Evolutionary conservation across 2,888 invertebrate genomes (phyloP), one percentile per base, ranked within the genome.

Genomic region (Uropetala carovei): DNA sequence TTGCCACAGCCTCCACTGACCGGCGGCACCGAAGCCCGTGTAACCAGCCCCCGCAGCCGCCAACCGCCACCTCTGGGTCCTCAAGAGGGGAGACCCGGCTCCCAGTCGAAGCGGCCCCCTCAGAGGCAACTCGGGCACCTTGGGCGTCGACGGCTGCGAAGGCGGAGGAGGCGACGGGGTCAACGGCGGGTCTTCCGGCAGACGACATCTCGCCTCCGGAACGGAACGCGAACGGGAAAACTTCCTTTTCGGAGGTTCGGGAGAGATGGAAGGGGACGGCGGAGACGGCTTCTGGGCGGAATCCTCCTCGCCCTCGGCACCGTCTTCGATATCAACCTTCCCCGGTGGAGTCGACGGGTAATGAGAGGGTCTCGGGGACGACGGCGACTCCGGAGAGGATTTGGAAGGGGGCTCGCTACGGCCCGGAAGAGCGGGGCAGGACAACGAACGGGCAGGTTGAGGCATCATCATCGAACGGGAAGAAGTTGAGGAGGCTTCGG

Each of bases 1-100:
- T 56, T 92, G 92, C 92, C 92, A 92, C 68, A 92, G 27, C 57
- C 92, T 64, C 58, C 92, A 89, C 89, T 89, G 89, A 11, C 89
- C 89, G n/a, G 89, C 89, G 43, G 89, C 64, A 11, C 89, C 89
- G 64, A 89, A 89, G 64, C 89, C 89, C 16, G 89, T 16, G 89
- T 89, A 89, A 7, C 89, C 89, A 0, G 89, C 89, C 59, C 89
- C 89, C 64, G 89, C 89, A 8, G 89, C 89, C n/a, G 89, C 89
- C 89, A 89, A 13, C 43, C 89, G 58, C 89, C 89, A 89, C 18
- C 89, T 30, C n/a, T 64, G 89, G 89, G 43, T 89, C 89, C 89
- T 30, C 64, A 89, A n/a, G 89, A 89, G 89, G 60, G 89, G 89
- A 27, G 89, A 89, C 9, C 64, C 64, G 60, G 89, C 89, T 8